phyloP scores from a whole-genome alignment of 2,888 invertebrate genomes.

The Julus scandinavius region DNA sequence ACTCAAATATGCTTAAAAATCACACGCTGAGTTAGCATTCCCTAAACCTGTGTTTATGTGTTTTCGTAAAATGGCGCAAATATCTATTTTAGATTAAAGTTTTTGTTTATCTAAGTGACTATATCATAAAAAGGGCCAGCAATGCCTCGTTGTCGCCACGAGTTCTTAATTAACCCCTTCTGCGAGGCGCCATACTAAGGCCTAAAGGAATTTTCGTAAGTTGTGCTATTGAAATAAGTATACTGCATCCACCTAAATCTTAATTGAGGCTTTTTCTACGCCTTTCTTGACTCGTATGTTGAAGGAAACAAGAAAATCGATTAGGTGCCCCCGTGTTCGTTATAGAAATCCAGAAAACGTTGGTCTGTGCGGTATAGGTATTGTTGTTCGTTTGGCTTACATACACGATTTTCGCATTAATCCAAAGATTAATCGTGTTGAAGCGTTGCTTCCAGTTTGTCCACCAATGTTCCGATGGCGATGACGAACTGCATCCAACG shows the following conservation, averaged over 20 bases:
- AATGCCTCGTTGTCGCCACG: too few species aligned
- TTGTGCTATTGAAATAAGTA: too few species aligned
- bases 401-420: conserved; percentile 39
- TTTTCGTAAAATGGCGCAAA: too few species aligned
- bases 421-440: conserved; percentile 38
- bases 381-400: conserved; percentile 42
- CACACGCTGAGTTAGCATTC: too few species aligned
- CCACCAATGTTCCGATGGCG: neutral
- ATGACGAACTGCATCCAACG: neutral
- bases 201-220: too few species aligned
- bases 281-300: neutral
- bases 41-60: too few species aligned
- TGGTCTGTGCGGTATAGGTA: conserved; percentile 3
- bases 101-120: too few species aligned
- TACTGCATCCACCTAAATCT: neutral
- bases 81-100: too few species aligned
- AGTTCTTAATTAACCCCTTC: too few species aligned
- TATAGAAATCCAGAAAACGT: conserved; percentile 5
- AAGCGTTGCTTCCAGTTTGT: conserved; percentile 22
- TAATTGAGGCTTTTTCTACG: neutral
- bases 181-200: too few species aligned
- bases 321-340: neutral
- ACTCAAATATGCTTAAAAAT: too few species aligned
- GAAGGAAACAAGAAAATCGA: conserved; percentile 26
- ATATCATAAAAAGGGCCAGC: too few species aligned